Percentiles rank a stretch among this genome's conserved stretches.
Evolutionary conservation across 2,888 invertebrate genomes (phyloP).

Genomic region (Trisateles emortualis): DNA sequence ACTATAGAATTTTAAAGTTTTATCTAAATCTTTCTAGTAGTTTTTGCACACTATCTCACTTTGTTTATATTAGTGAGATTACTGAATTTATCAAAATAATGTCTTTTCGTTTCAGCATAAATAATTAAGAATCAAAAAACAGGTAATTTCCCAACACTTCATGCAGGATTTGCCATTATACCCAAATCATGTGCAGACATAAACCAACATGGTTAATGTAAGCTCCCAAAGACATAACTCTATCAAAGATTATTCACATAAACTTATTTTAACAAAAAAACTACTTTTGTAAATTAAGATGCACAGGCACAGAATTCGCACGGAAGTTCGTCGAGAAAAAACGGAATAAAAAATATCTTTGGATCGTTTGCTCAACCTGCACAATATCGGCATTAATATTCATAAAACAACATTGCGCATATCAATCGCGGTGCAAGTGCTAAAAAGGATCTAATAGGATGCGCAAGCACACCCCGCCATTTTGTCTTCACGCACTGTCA

Average conservation of each 20-base stretch:
- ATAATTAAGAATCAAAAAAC: no score
- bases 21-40: no score
- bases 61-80: no score
- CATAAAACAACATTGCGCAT: slow-evolving; percentile 82
- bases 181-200: no score
- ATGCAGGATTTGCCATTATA: no score
- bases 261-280: not conserved
- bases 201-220: no score
- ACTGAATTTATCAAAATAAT: no score
- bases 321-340: slow-evolving; percentile 63
- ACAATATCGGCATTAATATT: slow-evolving; percentile 76
- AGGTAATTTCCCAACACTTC: no score
- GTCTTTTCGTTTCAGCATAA: no score
- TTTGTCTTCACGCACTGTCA: slow-evolving; percentile 77
- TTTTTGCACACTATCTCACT: no score
- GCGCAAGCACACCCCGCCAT: slow-evolving; percentile 77
- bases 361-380: slow-evolving; percentile 70
- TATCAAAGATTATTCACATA: slow-evolving; percentile 11
- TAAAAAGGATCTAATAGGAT: slow-evolving; percentile 80
- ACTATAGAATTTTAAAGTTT: no score
- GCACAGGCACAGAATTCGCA: slow-evolving; percentile 64
- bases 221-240: no score
- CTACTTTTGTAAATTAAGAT: slow-evolving; percentile 9
- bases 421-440: slow-evolving; percentile 82
- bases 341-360: slow-evolving; percentile 41